Percentiles rank a stretch among this genome's conserved stretches.
Conservation (phyloP, 2,113 vertebrate genomes). For the Lethenteron reissneri region DNA sequence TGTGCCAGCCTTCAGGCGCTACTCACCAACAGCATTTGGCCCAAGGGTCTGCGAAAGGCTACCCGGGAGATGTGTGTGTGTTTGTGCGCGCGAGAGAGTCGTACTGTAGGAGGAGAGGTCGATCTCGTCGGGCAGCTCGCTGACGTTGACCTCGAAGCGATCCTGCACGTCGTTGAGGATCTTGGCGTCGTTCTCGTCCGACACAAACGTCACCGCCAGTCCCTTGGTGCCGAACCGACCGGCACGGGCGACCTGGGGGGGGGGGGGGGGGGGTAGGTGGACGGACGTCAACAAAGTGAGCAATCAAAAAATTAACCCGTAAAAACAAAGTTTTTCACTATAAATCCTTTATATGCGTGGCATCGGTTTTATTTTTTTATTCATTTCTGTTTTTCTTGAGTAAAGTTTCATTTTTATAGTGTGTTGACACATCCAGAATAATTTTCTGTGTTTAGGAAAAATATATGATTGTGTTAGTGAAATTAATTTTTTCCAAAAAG, state of each 20-base stretch:
- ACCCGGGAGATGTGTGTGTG: not conserved
- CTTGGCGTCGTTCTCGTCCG: conserved; percentile 40
- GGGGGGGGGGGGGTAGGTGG: too few relatives aligned
- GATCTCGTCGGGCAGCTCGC: conserved; percentile 43
- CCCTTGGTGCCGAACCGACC: conserved; percentile 49
- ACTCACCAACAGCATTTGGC: not conserved
- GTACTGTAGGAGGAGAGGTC: conserved; percentile 53
- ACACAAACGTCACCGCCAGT: conserved; percentile 47
- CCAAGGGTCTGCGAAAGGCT: not conserved
- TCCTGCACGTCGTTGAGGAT: conserved; percentile 50
- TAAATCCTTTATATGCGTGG: too few relatives aligned
- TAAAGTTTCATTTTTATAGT: too few relatives aligned
- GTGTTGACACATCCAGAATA: too few relatives aligned
- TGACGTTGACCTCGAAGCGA: conserved; percentile 49
- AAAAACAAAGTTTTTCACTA: too few relatives aligned
- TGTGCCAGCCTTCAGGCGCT: not conserved
- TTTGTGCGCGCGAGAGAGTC: conserved; percentile 8
- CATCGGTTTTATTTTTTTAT: too few relatives aligned
- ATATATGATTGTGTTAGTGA: too few relatives aligned
- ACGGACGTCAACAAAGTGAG: too few relatives aligned
- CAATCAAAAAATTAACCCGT: too few relatives aligned
- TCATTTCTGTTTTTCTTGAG: too few relatives aligned
- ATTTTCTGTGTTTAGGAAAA: too few relatives aligned
- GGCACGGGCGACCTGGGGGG: conserved; percentile 39
- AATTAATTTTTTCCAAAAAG: too few relatives aligned